Evolutionary conservation across 2,888 invertebrate genomes (phyloP).

Genomic region (Sylvicola cinctus): DNA sequence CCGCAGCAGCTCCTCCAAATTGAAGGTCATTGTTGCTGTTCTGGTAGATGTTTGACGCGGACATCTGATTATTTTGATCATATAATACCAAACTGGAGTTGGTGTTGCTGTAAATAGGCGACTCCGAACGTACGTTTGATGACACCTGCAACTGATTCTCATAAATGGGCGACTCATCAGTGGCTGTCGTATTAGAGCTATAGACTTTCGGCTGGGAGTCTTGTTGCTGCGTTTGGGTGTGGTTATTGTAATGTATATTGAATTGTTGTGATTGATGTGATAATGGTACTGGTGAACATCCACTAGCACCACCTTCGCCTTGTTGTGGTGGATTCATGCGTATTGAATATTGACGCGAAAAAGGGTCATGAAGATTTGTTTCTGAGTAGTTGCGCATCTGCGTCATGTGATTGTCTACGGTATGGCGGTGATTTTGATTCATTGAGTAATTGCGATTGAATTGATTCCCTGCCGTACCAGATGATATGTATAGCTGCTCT

Average conservation of each 20-base stretch:
- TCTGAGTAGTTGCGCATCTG: constrained; percentile 6
- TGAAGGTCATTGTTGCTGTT: constrained; percentile 1
- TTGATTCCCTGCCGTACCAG: too few species aligned
- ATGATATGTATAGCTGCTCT: constrained; percentile 15
- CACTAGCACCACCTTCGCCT: neutral
- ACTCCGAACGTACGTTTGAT: constrained; percentile 20
- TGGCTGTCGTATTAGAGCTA: constrained; percentile 11
- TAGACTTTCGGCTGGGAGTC: constrained; percentile 3
- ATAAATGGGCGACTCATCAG: constrained; percentile 31
- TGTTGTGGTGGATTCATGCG: neutral
- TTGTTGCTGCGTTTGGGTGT: constrained; percentile 2
- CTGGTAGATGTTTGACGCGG: constrained; percentile 4
- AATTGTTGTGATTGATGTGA: constrained; percentile 7
- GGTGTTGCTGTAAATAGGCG: constrained; percentile 34
- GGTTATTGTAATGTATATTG: constrained; percentile 1
- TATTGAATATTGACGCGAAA: constrained; percentile 5
- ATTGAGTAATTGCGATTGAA: constrained; percentile 24
- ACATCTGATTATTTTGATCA: constrained; percentile 8
- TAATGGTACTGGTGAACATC: constrained; percentile 12
- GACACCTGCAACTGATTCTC: constrained; percentile 28
- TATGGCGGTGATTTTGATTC: constrained; percentile 20
- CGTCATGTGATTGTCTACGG: constrained; percentile 13
- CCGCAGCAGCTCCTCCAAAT: constrained; percentile 9
- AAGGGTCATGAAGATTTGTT: constrained; percentile 4
- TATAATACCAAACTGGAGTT: constrained; percentile 17